A percentile compares a stretch with the other conserved stretches of the same genome.
Conservation (phyloP, 2,113 vertebrate species). For the Ptyas mucosa region DNA sequence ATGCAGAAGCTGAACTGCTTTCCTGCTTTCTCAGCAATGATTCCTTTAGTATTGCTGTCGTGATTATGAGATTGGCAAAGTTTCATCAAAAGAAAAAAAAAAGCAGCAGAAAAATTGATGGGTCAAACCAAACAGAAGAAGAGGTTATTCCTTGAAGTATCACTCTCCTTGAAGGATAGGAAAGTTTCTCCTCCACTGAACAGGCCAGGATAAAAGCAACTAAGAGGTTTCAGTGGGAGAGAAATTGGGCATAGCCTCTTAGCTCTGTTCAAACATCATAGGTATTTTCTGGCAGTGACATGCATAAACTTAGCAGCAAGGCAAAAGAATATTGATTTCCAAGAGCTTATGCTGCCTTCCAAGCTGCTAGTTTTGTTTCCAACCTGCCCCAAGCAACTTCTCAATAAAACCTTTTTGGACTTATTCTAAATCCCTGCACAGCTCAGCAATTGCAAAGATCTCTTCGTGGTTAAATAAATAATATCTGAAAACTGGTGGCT, state of each 20-base stretch:
- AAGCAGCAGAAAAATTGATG: background rate
- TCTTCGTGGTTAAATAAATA: background rate
- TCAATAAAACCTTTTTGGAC: background rate
- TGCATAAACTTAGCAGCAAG: background rate
- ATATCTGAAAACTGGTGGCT: background rate
- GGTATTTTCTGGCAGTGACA: background rate
- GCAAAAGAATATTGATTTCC: slow-evolving; percentile 9
- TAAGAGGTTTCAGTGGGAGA: background rate
- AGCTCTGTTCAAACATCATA: background rate
- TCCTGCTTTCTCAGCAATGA: background rate
- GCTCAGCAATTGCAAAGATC: background rate
- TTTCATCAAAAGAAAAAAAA: background rate
- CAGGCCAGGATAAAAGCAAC: slow-evolving; percentile 9
- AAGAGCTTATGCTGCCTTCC: background rate
- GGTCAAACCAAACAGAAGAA: background rate
- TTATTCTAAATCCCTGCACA: background rate
- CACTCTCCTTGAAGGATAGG: background rate
- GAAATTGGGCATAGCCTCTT: background rate
- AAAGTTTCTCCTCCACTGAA: slow-evolving; percentile 1
- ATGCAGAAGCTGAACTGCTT: background rate
- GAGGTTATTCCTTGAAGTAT: background rate
- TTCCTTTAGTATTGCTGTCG: background rate
- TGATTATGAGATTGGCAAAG: background rate
- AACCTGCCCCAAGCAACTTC: background rate
- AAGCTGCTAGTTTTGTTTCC: background rate